Conservation (phyloP, 2,113 vertebrate species). For the Caracal caracal region DNA sequence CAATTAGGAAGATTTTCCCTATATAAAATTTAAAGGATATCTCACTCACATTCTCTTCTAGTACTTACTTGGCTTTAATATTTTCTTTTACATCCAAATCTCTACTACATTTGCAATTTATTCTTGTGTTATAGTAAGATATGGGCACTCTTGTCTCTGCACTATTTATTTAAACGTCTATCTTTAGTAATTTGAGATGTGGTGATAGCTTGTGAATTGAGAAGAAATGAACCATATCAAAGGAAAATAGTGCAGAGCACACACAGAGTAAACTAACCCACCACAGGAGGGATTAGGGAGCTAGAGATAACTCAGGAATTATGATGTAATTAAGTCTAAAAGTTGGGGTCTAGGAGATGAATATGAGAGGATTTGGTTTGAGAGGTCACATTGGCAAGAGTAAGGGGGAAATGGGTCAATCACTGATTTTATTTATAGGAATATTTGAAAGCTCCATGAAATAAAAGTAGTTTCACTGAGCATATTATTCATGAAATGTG, state of each 20-base stretch:
- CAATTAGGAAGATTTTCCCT: not conserved
- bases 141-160: not conserved
- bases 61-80: not conserved
- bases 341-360: not conserved
- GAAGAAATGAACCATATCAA: not conserved
- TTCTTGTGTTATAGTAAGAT: not conserved
- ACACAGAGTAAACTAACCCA: not conserved
- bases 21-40: not conserved
- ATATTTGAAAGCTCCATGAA: conserved; percentile 40
- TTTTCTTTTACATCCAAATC: not conserved
- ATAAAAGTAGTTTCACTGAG: not conserved
- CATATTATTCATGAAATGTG: not conserved
- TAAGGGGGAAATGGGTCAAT: not conserved
- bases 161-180: not conserved
- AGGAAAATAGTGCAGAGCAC: not conserved
- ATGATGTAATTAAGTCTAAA: not conserved
- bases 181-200: not conserved
- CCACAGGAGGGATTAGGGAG: not conserved
- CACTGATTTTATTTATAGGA: not conserved
- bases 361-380: not conserved
- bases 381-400: not conserved
- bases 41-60: not conserved
- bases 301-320: not conserved
- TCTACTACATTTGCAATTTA: not conserved
- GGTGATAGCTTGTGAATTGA: not conserved